Evolutionary conservation across 2,888 invertebrate genomes (phyloP), one percentile per base, ranked within the genome.

Genomic region (Zaprionus obscuricornis): DNA sequence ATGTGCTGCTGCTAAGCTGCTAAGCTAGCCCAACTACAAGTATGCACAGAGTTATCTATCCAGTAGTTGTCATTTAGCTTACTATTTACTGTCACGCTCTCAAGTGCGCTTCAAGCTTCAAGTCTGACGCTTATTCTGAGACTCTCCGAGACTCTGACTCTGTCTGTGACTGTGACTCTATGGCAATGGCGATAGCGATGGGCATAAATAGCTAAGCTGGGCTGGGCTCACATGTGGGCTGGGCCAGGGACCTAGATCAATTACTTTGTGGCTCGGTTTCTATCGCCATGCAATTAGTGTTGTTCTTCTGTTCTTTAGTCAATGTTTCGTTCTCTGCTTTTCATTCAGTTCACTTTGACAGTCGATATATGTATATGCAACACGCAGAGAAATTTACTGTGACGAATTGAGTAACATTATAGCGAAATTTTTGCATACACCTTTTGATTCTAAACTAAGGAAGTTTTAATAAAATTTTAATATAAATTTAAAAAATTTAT

Each of bases 1-100:
- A 58, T 66, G 59, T 66, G 50, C 58, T 49, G 59, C 65, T 63
- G 50, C 64, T 52, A 52, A 36, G 16, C 4, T 3, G 16, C 50
- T 55, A 46, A n/a, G n/a, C n/a, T 45, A 33, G 56, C 29, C 62
- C 39, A 71, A 57, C 62, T 63, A 63, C 22, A 22, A 22, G 22
- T 37, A 11, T 6, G n/a, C 10, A 34, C 14, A 7, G 14, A 60
- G 59, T 60, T 66, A 78, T 63, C 77, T 81, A 76, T 70, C 62
- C 63, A 75, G 79, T 85, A 79, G 73, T 83, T 79, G 82, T 79
- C 85, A 79, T 85, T 85, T 83, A 69, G 83, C 57, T 81, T 73
- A 77, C 70, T 84, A 78, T 76, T 82, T 85, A 85, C 85, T 86
- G 86, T 86, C 83, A 86, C 76, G 86, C 82, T 84, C 78, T 72